phyloP scores from a whole-genome alignment of 2,113 vertebrate species.

The Lepidothrix coronata region DNA sequence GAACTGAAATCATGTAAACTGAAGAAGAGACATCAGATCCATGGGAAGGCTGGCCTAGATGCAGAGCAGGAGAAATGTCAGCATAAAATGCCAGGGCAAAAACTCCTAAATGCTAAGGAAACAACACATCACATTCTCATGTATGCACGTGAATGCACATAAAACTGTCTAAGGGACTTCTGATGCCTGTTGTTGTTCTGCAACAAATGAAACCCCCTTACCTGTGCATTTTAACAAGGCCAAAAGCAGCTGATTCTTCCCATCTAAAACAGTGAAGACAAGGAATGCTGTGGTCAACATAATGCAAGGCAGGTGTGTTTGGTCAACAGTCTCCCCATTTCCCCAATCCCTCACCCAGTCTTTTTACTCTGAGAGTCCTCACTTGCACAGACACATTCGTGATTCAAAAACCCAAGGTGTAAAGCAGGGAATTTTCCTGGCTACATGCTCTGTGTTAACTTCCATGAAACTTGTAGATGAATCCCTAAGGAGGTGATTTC shows the following conservation, averaged over 20 bases:
- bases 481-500: background rate
- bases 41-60: background rate
- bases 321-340: background rate
- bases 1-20: background rate
- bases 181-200: background rate
- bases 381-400: background rate
- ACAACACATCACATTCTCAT: background rate
- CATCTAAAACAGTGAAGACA: slow-evolving; percentile 78
- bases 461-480: background rate
- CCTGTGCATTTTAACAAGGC: slow-evolving; percentile 97
- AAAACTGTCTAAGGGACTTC: background rate
- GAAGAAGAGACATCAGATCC: background rate
- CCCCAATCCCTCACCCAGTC: background rate
- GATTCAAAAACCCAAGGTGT: background rate
- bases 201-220: slow-evolving; percentile 59
- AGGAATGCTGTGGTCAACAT: background rate
- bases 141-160: background rate
- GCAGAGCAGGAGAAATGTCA: background rate
- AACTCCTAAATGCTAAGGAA: background rate
- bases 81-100: background rate
- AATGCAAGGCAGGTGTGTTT: background rate
- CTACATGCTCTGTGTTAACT: background rate
- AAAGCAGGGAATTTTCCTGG: background rate
- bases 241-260: slow-evolving; percentile 95
- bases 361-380: background rate